Evolutionary conservation across 2,797 vertebrate species (phyloP).

Genomic region (Cyprinella venusta): DNA sequence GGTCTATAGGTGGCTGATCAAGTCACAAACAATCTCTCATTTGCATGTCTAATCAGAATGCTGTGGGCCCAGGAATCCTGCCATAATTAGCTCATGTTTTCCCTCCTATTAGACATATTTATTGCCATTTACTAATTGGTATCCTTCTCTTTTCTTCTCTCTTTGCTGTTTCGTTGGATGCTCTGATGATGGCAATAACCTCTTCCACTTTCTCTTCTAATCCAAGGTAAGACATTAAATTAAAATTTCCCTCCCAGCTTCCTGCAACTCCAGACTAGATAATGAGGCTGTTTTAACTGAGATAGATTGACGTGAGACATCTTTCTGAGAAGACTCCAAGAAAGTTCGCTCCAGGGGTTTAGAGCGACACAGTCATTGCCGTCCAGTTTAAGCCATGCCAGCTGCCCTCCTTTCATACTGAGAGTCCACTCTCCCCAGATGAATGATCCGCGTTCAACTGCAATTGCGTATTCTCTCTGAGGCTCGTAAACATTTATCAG

Average conservation of each 20-base stretch:
- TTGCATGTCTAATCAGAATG: conserved; percentile 52
- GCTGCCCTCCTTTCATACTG: conserved; percentile 37
- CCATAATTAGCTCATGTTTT: conserved; percentile 49
- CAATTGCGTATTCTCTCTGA: conserved; percentile 17
- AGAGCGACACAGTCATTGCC: neutral
- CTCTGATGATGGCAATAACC: conserved; percentile 35
- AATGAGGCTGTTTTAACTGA: conserved; percentile 43
- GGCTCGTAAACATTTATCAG: conserved; percentile 15
- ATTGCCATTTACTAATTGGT: conserved; percentile 55
- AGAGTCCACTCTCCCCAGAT: conserved; percentile 31
- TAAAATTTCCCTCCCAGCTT: conserved; percentile 23
- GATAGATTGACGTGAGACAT: conserved; percentile 49
- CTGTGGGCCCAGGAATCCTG: conserved; percentile 34
- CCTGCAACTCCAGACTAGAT: conserved; percentile 41
- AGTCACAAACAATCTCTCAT: conserved; percentile 51
- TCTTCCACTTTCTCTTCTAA: conserved; percentile 9
- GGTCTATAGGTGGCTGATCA: conserved; percentile 44
- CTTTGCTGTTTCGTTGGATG: conserved; percentile 29
- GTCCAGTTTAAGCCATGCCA: conserved; percentile 41
- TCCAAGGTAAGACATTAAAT: conserved; percentile 57
- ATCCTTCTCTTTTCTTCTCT: conserved; percentile 40
- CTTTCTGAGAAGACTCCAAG: conserved; percentile 51
- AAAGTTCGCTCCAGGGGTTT: conserved; percentile 37
- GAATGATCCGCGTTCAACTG: conserved; percentile 27
- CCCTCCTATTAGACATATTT: conserved; percentile 46